Conservation (phyloP, 2,888 invertebrate species). For the Dolomedes plantarius region DNA sequence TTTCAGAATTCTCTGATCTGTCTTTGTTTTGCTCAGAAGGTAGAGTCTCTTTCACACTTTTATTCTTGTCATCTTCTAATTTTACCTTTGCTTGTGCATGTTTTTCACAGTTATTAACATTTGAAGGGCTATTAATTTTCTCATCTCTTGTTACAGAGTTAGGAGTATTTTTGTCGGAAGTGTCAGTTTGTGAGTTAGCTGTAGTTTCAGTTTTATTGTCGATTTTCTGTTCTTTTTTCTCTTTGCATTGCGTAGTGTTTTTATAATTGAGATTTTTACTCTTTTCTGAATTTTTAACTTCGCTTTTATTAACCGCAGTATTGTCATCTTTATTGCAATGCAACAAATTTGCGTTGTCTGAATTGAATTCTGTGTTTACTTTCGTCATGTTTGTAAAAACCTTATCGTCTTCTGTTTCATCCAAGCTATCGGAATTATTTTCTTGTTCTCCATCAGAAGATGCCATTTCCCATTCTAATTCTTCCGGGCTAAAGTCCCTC, state of each 20-base stretch:
- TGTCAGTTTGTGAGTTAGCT: neutral
- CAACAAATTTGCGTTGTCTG: constrained; percentile 86
- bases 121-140: neutral
- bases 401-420: constrained; percentile 72
- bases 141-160: neutral
- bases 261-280: neutral
- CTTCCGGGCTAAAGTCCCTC: constrained; percentile 64
- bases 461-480: constrained; percentile 68
- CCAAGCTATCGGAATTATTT: constrained; percentile 71
- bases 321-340: neutral
- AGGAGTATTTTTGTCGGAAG: neutral
- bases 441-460: constrained; percentile 42
- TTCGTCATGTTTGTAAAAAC: constrained; percentile 83
- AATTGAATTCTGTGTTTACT: constrained; percentile 92
- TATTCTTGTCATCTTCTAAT: neutral
- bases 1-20: neutral
- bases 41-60: neutral
- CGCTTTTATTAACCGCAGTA: neutral
- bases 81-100: neutral
- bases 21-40: neutral
- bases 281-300: neutral
- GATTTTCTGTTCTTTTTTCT: neutral
- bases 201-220: neutral
- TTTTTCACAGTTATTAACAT: neutral
- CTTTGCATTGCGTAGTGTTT: constrained; percentile 1